A percentile compares a stretch with the other conserved stretches of the same genome.
Evolutionary conservation across 1,140 invertebrate genomes (phyloP).

Genomic region (Aphelenchoides avenae): DNA sequence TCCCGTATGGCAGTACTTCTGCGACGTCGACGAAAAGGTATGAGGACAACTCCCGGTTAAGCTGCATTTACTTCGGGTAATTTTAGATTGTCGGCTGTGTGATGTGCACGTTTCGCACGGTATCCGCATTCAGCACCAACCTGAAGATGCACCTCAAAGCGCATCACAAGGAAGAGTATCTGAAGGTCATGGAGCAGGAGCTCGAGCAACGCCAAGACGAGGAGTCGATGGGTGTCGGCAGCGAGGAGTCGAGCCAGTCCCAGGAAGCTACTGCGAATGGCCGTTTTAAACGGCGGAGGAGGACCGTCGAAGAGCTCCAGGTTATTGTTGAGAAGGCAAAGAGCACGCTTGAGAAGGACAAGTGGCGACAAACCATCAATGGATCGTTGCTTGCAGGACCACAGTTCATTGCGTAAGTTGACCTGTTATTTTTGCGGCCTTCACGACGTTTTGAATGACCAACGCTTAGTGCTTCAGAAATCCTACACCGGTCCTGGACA

Average conservation of each 20-base stretch:
- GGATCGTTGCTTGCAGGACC: no score
- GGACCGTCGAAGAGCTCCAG: conserved; percentile 9
- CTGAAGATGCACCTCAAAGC: conserved; percentile 20
- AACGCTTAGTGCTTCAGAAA: no score
- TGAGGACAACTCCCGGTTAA: neutral
- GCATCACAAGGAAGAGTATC: conserved; percentile 22
- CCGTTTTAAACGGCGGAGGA: neutral
- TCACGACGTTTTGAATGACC: no score
- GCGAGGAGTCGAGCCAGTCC: neutral
- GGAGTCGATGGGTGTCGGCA: neutral
- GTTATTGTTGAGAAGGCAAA: no score
- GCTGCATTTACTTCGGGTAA: neutral
- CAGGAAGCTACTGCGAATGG: neutral
- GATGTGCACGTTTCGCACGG: conserved; percentile 23
- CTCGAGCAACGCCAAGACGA: conserved; percentile 16
- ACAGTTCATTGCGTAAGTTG: no score
- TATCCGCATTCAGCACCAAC: conserved; percentile 20
- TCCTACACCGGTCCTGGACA: no score
- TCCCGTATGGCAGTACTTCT: conserved; percentile 18
- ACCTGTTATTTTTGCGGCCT: no score
- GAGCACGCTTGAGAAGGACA: no score
- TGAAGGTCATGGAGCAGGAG: conserved; percentile 18
- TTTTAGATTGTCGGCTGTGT: conserved; percentile 21
- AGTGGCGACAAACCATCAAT: no score
- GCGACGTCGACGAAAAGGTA: conserved; percentile 19